Percentiles rank a stretch among this genome's conserved stretches.
These are phyloP conservation scores for Ophthalmolycus amberensis DNA, from an alignment of 2,113 vertebrate genomes.

Conservation along the genomic window DNA sequence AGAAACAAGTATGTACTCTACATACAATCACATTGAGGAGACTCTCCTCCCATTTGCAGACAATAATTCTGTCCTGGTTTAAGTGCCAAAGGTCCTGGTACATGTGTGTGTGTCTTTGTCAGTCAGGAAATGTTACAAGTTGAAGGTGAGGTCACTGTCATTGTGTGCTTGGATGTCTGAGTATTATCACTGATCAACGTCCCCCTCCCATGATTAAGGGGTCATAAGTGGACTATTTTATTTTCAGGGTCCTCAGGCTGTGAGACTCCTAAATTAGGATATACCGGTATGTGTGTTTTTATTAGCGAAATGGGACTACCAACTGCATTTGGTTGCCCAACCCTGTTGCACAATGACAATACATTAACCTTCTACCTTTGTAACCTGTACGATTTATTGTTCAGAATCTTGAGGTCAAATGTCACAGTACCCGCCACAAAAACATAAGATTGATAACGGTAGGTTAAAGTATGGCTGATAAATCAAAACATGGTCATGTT, in stretches of 20 bases:
- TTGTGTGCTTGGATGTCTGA: conserved; percentile 23
- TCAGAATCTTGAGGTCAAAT: conserved; percentile 28
- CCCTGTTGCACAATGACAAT: conserved; percentile 13
- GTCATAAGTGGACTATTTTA: conserved; percentile 21
- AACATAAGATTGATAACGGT: conserved; percentile 33
- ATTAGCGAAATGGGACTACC: background rate
- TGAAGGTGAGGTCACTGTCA: conserved; percentile 49
- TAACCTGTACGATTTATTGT: conserved; percentile 20
- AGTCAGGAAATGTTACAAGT: conserved; percentile 52
- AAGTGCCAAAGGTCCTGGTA: conserved; percentile 7
- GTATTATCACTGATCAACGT: conserved; percentile 12
- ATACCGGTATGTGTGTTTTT: background rate
- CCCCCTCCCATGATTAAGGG: conserved; percentile 23
- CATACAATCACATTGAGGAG: background rate
- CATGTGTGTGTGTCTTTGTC: conserved; percentile 8
- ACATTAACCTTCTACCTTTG: background rate
- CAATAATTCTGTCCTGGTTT: background rate
- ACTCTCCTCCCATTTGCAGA: conserved; percentile 20
- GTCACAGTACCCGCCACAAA: conserved; percentile 11
- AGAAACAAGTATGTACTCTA: conserved; percentile 27
- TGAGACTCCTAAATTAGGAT: background rate
- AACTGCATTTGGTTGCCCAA: background rate
- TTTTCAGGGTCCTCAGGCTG: conserved; percentile 16
- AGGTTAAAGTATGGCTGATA: conserved; percentile 24
- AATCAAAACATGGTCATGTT: conserved; percentile 26